Base-by-base conservation (phyloP, 1,140 invertebrate genomes). In the Hesperophylax magnus region DNA sequence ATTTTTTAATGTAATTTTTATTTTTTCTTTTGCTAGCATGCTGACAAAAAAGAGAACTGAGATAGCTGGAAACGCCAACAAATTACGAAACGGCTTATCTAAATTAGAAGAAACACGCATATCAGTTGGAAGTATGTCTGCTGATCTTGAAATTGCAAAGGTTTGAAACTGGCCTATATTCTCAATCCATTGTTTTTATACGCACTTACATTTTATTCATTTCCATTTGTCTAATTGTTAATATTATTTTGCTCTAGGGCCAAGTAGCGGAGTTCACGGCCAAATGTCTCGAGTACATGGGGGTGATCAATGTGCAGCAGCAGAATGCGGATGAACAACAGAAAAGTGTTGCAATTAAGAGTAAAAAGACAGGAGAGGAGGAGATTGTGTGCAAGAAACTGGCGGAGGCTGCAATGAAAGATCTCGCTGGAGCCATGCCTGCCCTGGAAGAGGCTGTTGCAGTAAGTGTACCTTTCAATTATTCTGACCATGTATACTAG, bases 401-500 rank as follows among this genome's bases (percentile, higher is more conserved):
- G 85, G 95, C 95, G 1, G 93, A 94, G 78, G 90, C 95, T 17
- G 96, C 96, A 52, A 92, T 95, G 86, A 91, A 93, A 31, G 96
- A 97, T 90, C 88, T 97, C 18, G 93, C 94, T 82, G 92, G 93
- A 84, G 96, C 95, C n/a, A 93, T 97, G 90, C 96, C 96, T 1
- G 95, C 96, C 5, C 87, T 97, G 2, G 92, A 96, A 61, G 95
- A 96, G 86, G 96, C 96, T 56, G 93, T 95, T 81, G 92, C 92
- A 88, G 94, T 95, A 31, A 77, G 78, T 58, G 56, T 2, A 61
- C 18, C 3, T 2, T 34, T 2, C 5, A 2, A 34, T 34, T 69
- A 17, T 69, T 34, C 18, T 54, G n/a, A 14, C 11, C 53, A n/a
- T 54, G 2, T 54, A 54, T 15, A 85, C 92, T 97, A 85, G 95